These are phyloP conservation scores for Pyrochroa serraticornis DNA, from an alignment of 2,888 invertebrate species.

Conservation along the genomic window DNA sequence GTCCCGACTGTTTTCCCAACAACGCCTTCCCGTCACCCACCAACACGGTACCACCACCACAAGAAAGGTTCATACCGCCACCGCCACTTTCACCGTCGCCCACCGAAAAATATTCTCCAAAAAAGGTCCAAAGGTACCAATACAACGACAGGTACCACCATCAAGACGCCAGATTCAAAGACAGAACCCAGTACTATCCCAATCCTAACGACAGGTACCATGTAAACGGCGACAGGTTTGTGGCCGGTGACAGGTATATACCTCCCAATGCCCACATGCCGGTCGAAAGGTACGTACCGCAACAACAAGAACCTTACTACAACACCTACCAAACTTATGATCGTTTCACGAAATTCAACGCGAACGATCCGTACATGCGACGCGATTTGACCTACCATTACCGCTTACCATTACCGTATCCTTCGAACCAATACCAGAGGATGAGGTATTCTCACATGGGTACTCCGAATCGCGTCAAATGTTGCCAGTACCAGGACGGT, in stretches of 20 bases:
- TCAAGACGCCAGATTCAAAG: conserved; percentile 34
- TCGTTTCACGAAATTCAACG: conserved; percentile 49
- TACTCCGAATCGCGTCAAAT: conserved; percentile 54
- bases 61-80: conserved; percentile 63
- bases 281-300: conserved; percentile 74
- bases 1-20: conserved; percentile 67
- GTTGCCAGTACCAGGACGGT: conserved; percentile 55
- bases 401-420: conserved; percentile 60
- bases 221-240: conserved; percentile 43
- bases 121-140: conserved; percentile 44
- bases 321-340: conserved; percentile 52
- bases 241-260: conserved; percentile 62
- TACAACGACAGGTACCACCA: conserved; percentile 37
- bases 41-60: conserved; percentile 58
- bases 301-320: conserved; percentile 65
- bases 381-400: conserved; percentile 66
- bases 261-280: conserved; percentile 74
- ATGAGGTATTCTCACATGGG: conserved; percentile 49
- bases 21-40: conserved; percentile 61
- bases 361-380: conserved; percentile 65
- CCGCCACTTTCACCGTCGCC: conserved; percentile 56
- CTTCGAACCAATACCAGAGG: conserved; percentile 55
- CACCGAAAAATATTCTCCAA: conserved; percentile 50
- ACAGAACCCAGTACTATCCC: conserved; percentile 34
- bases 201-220: conserved; percentile 34